These are phyloP conservation scores for Trachurus trachurus DNA, from an alignment of 2,797 vertebrate species.

Conservation along the genomic window DNA sequence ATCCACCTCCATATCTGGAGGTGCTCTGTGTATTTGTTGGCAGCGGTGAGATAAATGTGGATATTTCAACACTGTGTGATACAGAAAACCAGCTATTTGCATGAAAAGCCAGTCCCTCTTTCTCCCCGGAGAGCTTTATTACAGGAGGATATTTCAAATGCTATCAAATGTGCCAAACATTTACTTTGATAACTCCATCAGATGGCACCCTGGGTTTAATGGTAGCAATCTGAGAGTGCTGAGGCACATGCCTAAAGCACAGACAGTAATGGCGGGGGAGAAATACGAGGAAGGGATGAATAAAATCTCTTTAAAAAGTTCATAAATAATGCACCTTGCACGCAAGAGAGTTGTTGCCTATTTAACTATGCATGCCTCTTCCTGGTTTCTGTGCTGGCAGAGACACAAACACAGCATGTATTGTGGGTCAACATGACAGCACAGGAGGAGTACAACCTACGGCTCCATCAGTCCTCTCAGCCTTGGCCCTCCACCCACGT, in stretches of 20 bases:
- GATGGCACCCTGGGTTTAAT: slow-evolving; percentile 83
- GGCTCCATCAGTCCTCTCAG: slow-evolving; percentile 77
- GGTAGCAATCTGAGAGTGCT: slow-evolving; percentile 78
- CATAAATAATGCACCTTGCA: slow-evolving; percentile 83
- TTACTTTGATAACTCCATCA: slow-evolving; percentile 86
- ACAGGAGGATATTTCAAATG: slow-evolving; percentile 83
- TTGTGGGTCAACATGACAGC: slow-evolving; percentile 80
- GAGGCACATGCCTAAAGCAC: slow-evolving; percentile 73
- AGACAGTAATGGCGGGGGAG: slow-evolving; percentile 72
- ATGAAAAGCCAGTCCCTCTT: slow-evolving; percentile 77
- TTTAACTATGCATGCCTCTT: slow-evolving; percentile 81
- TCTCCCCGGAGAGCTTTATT: slow-evolving; percentile 80
- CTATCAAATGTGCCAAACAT: slow-evolving; percentile 83
- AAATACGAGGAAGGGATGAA: slow-evolving; percentile 76
- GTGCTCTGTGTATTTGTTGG: slow-evolving; percentile 68
- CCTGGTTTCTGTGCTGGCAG: slow-evolving; percentile 62
- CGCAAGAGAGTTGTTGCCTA: slow-evolving; percentile 76
- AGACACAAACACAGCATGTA: slow-evolving; percentile 75
- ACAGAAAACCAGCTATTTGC: slow-evolving; percentile 79
- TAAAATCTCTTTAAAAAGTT: slow-evolving; percentile 82
- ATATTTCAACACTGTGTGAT: slow-evolving; percentile 72
- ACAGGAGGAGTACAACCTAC: slow-evolving; percentile 71
- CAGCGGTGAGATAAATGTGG: slow-evolving; percentile 71
- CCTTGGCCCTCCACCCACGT: slow-evolving; percentile 68
- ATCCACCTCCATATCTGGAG: slow-evolving; percentile 61